phyloP scores from a whole-genome alignment of 2,888 invertebrate genomes.

The Philhelius pedissequus region DNA sequence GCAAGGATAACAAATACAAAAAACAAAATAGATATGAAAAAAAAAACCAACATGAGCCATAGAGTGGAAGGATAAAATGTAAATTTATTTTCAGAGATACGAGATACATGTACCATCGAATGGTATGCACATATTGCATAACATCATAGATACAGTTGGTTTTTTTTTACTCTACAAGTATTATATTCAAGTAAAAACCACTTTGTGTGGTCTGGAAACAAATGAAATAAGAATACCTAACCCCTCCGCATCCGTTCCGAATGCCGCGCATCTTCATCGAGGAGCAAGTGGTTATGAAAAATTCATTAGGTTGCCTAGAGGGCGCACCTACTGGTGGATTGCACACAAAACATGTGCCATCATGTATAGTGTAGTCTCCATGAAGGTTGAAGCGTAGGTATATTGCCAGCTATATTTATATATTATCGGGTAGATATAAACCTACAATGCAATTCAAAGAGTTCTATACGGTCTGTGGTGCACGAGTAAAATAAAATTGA shows the following conservation, averaged over 20 bases:
- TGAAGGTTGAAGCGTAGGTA: not conserved
- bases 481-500: conserved; percentile 34
- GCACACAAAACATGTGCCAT: conserved; percentile 20
- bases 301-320: conserved; percentile 66
- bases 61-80: conserved; percentile 47
- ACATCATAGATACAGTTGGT: not conserved
- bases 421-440: not conserved
- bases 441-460: conserved; percentile 24
- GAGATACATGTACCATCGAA: not conserved
- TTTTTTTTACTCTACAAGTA: not conserved
- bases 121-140: conserved; percentile 25
- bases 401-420: conserved; percentile 37
- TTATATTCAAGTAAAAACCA: conserved; percentile 38
- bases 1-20: conserved; percentile 21
- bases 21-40: not conserved
- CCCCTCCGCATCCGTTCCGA: not conserved
- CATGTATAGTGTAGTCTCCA: not conserved
- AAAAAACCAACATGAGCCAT: conserved; percentile 2
- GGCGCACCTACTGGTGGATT: conserved; percentile 47
- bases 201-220: conserved; percentile 51
- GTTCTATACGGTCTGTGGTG: not conserved
- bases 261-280: not conserved
- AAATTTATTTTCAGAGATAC: conserved; percentile 53
- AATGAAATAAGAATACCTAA: conserved; percentile 22
- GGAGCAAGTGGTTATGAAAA: conserved; percentile 61